These are phyloP conservation scores for Bombyx mandarina DNA, from an alignment of 1,140 invertebrate species.

Conservation along the genomic window DNA sequence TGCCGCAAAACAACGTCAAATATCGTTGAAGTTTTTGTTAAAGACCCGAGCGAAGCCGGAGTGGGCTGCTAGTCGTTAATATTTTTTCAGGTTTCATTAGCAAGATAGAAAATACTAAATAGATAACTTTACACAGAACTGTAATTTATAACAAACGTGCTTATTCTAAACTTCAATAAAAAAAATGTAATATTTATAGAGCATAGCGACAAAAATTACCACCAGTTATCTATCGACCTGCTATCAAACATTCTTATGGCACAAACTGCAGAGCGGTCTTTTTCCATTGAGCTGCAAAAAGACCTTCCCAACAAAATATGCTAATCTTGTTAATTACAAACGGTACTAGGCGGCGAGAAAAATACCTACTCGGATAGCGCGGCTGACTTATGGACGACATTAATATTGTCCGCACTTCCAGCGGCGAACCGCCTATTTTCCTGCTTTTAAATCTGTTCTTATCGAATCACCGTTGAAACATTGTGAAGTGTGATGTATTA, in stretches of 20 bases:
- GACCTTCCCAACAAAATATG: conserved; percentile 26
- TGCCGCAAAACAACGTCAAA: no score
- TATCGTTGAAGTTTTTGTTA: no score
- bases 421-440: conserved; percentile 48
- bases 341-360: conserved; percentile 33
- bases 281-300: conserved; percentile 9
- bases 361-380: conserved; percentile 51
- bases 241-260: no score
- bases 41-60: no score
- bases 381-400: conserved; percentile 56
- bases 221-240: neutral
- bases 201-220: neutral
- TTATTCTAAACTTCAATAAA: neutral
- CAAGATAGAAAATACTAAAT: neutral
- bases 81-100: no score
- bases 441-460: conserved; percentile 29
- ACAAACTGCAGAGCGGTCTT: neutral
- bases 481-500: conserved; percentile 3
- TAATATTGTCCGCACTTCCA: conserved; percentile 63
- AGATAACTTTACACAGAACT: neutral
- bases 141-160: neutral
- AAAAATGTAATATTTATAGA: neutral
- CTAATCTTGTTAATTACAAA: conserved; percentile 55
- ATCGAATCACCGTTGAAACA: conserved; percentile 13
- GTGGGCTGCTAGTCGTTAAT: no score